A percentile compares a stretch with the other conserved stretches of the same genome.
These are phyloP conservation scores for Characodon lateralis DNA, from an alignment of 2,797 vertebrate genomes.

Conservation along the genomic window DNA sequence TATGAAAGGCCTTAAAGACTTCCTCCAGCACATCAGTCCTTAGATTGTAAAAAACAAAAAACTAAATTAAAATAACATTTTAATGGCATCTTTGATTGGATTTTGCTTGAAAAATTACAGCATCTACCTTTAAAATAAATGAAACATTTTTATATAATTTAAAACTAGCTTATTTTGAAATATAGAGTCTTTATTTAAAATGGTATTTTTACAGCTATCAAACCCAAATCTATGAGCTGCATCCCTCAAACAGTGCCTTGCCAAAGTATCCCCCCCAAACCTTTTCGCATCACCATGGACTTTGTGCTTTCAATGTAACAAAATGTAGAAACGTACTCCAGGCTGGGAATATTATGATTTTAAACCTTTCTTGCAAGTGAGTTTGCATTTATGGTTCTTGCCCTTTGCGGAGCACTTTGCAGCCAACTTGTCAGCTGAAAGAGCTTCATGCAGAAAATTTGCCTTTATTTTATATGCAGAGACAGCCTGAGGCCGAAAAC, in stretches of 20 bases:
- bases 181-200: not conserved
- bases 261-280: not conserved
- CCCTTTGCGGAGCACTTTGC: constrained; percentile 26
- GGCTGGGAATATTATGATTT: constrained; percentile 19
- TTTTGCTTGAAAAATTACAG: too few relatives aligned
- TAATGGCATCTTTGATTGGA: too few relatives aligned
- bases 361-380: not conserved
- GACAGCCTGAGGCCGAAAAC: not conserved
- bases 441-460: constrained; percentile 38
- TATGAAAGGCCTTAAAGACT: too few relatives aligned
- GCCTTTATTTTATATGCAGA: constrained; percentile 31
- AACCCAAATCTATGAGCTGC: not conserved
- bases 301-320: not conserved
- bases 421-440: constrained; percentile 7
- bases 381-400: constrained; percentile 24
- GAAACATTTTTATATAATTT: not conserved
- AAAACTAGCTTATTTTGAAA: not conserved
- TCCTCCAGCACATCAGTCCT: too few relatives aligned
- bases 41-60: too few relatives aligned
- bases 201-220: not conserved
- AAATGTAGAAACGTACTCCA: not conserved
- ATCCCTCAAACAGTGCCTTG: too few relatives aligned
- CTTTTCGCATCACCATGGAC: too few relatives aligned
- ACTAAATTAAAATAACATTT: too few relatives aligned
- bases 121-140: not conserved